phyloP scores from a whole-genome alignment of 2,888 invertebrate species.

The Pandemis heparana region DNA sequence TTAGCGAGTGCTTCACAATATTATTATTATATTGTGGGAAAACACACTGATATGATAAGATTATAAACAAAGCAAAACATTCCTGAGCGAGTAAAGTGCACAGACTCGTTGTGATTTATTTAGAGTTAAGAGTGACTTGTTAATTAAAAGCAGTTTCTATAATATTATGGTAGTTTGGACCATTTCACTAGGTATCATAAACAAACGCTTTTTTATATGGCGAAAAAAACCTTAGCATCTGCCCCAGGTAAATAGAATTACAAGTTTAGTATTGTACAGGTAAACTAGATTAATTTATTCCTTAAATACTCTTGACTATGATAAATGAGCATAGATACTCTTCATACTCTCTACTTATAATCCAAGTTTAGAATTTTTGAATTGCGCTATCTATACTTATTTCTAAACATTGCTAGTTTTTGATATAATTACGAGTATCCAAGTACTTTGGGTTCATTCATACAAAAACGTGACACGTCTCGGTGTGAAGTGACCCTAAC shows the following conservation, averaged over 20 bases:
- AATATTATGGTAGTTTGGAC: background rate
- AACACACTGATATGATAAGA: background rate
- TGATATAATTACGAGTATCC: background rate
- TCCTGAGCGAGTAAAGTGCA: background rate
- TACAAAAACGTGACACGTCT: too few species aligned
- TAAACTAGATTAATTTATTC: background rate
- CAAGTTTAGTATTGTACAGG: background rate
- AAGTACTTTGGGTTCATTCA: background rate
- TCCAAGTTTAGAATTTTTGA: slow-evolving; percentile 19
- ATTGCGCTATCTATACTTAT: slow-evolving; percentile 16
- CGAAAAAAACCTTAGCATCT: background rate
- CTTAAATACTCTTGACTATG: background rate
- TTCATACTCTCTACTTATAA: slow-evolving; percentile 22
- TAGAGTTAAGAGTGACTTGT: too few species aligned
- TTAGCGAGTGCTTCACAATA: background rate
- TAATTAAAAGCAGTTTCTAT: background rate
- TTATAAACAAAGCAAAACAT: slow-evolving; percentile 4
- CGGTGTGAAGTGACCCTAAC: too few species aligned
- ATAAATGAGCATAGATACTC: slow-evolving; percentile 20
- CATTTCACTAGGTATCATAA: background rate
- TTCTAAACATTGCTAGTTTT: background rate
- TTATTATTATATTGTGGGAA: background rate
- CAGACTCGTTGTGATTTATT: background rate
- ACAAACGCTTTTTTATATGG: background rate
- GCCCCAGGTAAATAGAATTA: background rate